A percentile compares a stretch with the other conserved stretches of the same genome.
phyloP scores from a whole-genome alignment of 2,113 vertebrate species.

The Asarcornis scutulata region DNA sequence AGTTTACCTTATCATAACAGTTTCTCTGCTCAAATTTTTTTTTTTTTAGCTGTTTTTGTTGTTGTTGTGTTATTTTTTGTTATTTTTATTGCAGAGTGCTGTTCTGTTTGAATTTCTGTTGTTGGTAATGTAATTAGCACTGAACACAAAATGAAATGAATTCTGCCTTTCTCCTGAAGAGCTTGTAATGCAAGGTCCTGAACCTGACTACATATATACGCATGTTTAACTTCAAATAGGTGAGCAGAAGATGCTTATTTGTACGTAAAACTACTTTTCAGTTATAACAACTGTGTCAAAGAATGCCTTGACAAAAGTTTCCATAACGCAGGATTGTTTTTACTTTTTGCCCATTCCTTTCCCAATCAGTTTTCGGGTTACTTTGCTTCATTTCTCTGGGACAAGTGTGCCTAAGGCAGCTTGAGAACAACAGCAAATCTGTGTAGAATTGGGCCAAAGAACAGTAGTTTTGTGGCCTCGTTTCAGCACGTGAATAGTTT shows the following conservation, averaged over 20 bases:
- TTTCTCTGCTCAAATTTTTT: neutral
- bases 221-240: neutral
- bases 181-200: neutral
- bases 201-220: neutral
- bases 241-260: neutral
- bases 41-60: neutral
- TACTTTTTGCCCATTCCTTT: neutral
- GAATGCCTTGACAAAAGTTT: neutral
- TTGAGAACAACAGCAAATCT: neutral
- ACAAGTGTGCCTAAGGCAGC: neutral
- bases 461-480: neutral
- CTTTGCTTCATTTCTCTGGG: neutral
- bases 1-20: neutral
- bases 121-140: neutral
- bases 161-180: neutral
- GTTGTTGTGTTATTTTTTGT: no score
- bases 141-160: neutral
- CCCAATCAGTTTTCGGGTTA: neutral
- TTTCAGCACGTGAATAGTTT: neutral
- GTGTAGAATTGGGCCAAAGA: neutral
- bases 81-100: accelerated
- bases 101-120: neutral
- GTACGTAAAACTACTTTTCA: neutral
- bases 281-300: neutral
- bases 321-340: neutral